These are phyloP conservation scores for Phalangium opilio DNA, from an alignment of 2,888 invertebrate species.

Conservation along the genomic window DNA sequence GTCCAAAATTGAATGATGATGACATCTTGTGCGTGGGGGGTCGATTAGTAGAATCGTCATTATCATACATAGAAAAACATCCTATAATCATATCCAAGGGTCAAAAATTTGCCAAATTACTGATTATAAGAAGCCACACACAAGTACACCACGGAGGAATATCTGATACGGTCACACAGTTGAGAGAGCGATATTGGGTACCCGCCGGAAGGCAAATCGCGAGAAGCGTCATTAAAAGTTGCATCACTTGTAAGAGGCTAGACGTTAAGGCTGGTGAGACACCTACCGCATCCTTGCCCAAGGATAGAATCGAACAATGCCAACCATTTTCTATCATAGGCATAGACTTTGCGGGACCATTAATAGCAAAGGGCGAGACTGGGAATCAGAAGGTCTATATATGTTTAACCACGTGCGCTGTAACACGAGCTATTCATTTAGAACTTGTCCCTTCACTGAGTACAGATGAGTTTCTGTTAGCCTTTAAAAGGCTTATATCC, in stretches of 20 bases:
- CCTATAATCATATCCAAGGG: neutral
- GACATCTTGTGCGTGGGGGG: neutral
- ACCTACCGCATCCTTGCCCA: neutral
- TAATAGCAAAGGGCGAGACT: slow-evolving; percentile 11
- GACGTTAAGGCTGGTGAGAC: neutral
- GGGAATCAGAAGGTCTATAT: neutral
- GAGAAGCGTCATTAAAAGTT: neutral
- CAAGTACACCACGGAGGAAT: slow-evolving; percentile 2
- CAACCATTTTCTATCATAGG: neutral
- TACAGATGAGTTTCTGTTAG: slow-evolving; percentile 24
- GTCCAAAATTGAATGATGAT: neutral
- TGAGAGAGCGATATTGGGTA: neutral
- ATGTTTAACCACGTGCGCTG: slow-evolving; percentile 1
- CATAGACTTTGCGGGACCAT: slow-evolving; percentile 1
- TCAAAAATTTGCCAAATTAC: slow-evolving; percentile 1
- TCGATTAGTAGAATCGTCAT: neutral
- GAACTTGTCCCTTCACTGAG: slow-evolving; percentile 26
- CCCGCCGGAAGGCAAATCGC: neutral
- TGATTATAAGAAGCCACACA: neutral
- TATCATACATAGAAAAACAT: neutral
- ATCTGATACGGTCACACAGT: neutral
- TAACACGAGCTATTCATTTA: slow-evolving; percentile 27
- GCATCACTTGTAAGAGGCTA: neutral
- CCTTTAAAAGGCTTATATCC: slow-evolving; percentile 25
- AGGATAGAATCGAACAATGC: neutral